Evolutionary conservation across 2,797 vertebrate genomes (phyloP).

Genomic region (Rhinatrema bivittatum): DNA sequence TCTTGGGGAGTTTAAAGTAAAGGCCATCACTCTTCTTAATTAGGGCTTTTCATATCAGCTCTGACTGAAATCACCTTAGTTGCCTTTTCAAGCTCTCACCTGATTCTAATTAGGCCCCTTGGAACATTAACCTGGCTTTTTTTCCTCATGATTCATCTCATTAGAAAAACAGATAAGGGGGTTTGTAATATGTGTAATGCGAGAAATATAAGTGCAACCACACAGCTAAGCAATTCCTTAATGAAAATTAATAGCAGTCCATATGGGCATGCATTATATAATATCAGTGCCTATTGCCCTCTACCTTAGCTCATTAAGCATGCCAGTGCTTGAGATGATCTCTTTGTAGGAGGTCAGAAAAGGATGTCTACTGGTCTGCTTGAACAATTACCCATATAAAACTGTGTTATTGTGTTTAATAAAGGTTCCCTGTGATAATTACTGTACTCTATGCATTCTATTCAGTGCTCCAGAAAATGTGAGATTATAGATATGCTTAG

Average conservation of each 20-base stretch:
- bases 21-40: conserved; percentile 92
- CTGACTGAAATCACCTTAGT: conserved; percentile 81
- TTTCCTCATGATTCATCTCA: conserved; percentile 75
- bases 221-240: conserved; percentile 36
- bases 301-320: conserved; percentile 46
- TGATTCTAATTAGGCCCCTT: conserved; percentile 91
- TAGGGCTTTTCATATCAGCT: conserved; percentile 77
- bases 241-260: conserved; percentile 34
- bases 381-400: conserved; percentile 11
- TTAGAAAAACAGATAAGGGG: conserved; percentile 79
- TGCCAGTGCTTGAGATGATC: conserved; percentile 39
- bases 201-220: conserved; percentile 32
- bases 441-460: no score
- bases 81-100: conserved; percentile 74
- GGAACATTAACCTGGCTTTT: conserved; percentile 80
- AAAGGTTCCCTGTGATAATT: conserved; percentile 1
- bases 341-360: conserved; percentile 27
- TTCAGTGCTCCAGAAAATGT: no score
- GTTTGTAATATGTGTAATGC: conserved; percentile 59
- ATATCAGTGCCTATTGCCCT: conserved; percentile 35
- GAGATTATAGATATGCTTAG: no score
- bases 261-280: conserved; percentile 36
- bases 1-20: conserved; percentile 72
- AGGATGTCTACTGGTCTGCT: conserved; percentile 5
- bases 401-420: conserved; percentile 2